Evolutionary conservation across 2,797 vertebrate species (phyloP).

Genomic region (Falco concolor): DNA sequence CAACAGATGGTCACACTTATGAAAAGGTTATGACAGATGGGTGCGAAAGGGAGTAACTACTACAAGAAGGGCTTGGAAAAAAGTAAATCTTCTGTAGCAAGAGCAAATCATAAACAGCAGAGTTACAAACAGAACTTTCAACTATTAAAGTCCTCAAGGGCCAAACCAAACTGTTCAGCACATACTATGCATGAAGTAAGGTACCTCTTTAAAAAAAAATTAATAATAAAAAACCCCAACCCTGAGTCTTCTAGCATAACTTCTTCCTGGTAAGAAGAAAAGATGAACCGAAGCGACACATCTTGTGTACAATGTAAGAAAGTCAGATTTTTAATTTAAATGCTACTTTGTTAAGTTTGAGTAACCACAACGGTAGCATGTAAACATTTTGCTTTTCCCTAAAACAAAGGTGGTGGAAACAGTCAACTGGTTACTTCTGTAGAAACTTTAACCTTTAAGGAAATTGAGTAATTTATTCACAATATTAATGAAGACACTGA

Average conservation of each 20-base stretch:
- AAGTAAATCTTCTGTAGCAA: neutral
- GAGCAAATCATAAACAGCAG: neutral
- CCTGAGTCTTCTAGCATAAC: neutral
- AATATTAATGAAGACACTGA: neutral
- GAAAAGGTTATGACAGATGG: slow-evolving; percentile 27
- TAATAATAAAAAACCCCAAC: neutral
- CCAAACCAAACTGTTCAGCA: neutral
- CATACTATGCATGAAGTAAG: neutral
- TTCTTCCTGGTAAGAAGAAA: neutral
- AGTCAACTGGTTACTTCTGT: neutral
- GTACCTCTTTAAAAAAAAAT: neutral
- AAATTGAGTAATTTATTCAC: neutral
- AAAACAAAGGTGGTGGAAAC: neutral
- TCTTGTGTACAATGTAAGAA: neutral
- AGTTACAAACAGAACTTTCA: neutral
- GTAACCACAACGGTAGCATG: neutral
- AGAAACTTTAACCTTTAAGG: neutral
- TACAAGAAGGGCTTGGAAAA: neutral
- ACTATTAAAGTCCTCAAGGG: neutral
- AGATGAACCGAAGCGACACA: neutral
- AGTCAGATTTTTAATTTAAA: neutral
- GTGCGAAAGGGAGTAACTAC: neutral
- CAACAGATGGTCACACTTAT: neutral
- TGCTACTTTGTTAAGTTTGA: neutral
- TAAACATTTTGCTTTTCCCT: neutral